Conservation (phyloP, 2,113 vertebrate species). For the Benitochromis conjunctus region DNA sequence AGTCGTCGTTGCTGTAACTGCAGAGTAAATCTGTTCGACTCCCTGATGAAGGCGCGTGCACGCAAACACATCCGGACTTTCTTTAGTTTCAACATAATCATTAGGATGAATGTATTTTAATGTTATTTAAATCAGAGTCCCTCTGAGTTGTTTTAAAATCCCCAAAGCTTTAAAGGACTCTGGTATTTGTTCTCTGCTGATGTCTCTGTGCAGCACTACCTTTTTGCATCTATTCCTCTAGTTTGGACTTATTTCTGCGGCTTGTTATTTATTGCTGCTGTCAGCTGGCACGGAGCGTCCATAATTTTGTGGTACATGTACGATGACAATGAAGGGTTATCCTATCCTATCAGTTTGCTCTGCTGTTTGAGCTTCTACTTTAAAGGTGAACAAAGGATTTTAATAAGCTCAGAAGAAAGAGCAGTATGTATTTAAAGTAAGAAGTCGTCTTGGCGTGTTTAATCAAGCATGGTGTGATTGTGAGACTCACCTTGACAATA, state of each 20-base stretch:
- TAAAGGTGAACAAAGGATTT: background rate
- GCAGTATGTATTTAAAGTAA: background rate
- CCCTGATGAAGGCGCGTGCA: background rate
- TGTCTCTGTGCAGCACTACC: too few relatives aligned
- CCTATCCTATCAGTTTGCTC: too few relatives aligned
- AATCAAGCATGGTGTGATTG: background rate
- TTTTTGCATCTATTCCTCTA: background rate
- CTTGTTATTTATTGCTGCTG: background rate
- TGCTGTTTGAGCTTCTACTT: background rate
- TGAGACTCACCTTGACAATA: slow-evolving; percentile 77
- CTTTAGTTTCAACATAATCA: background rate
- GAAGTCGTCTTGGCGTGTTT: too few relatives aligned
- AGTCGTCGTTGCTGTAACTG: background rate
- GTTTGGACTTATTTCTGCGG: too few relatives aligned
- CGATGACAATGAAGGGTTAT: background rate
- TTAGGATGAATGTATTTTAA: accelerated
- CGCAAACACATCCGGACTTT: background rate
- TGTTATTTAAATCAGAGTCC: background rate
- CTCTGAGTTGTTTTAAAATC: background rate
- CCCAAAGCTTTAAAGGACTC: background rate
- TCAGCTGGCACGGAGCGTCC: background rate
- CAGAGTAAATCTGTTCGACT: background rate
- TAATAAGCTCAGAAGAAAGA: background rate
- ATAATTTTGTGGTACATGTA: background rate
- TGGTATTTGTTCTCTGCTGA: background rate